Base-by-base conservation (phyloP, 2,797 vertebrate species). In the Diceros bicornis region DNA sequence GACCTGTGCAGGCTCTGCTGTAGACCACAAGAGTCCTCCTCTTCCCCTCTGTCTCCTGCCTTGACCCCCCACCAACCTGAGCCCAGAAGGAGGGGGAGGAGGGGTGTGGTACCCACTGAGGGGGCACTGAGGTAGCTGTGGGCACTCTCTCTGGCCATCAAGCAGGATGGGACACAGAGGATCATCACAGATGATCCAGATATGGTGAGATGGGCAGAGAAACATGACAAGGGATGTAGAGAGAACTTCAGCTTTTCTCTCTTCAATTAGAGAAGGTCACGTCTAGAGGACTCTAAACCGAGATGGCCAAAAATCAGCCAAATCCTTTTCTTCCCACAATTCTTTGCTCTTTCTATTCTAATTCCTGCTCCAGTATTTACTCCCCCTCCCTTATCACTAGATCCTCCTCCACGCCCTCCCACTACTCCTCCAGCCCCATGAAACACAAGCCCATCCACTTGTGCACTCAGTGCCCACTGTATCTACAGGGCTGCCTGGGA, bases 181-280 rank as follows among this genome's bases (percentile, higher is more conserved):
- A 41, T n/a, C 6, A 12, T 4, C 69, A 32, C 1, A 25, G 62
- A 3, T 6, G 37, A 44, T 9, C 27, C 61, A n/a, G 25, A 72
- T 6, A 32, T 11, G 27, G 8, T 1, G 2, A 59, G 1, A 47
- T 37, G n/a, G 32, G 44, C 71, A 72, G 59, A 79, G 62, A 57
- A 25, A 29, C 7, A 5, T 17, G 59, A 68, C 25, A 3, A 66
- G 9, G 14, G 50, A 37, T 7, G 0, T 0, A 29, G 52, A 81
- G 23, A n/a, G n/a, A 20, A 8, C 4, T 3, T 37, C 12, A 20
- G 12, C 23, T 47, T 7, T 96, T 95, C 75, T 90, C 86, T 91
- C 95, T 95, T 96, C 95, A 92, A 87, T 68, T 2, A 3, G 82
- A 95, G 50, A 91, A 89, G 77, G 93, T 85, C 86, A n/a, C 64